These are phyloP conservation scores for Aricia agestis DNA, from an alignment of 1,140 invertebrate species.

Conservation along the genomic window DNA sequence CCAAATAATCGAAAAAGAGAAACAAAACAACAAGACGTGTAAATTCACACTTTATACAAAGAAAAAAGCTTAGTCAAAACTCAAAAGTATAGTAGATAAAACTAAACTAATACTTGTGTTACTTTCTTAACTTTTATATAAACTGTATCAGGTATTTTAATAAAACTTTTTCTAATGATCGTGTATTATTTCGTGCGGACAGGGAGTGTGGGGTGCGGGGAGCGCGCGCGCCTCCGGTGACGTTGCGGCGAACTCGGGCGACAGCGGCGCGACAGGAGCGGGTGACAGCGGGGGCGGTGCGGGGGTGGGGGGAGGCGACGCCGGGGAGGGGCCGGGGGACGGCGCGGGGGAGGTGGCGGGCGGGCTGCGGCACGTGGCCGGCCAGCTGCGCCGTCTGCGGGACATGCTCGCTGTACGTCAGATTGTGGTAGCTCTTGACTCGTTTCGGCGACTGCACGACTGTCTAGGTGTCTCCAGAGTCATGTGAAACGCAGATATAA, in stretches of 20 bases:
- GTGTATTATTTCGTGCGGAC: not conserved
- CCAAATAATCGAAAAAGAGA: too few species aligned
- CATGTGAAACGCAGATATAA: too few species aligned
- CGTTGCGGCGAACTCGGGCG: not conserved
- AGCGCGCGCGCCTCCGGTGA: not conserved
- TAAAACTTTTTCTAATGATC: not conserved
- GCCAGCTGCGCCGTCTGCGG: conserved; percentile 43
- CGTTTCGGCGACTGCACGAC: too few species aligned
- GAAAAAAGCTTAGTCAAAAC: too few species aligned
- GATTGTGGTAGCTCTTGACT: not conserved
- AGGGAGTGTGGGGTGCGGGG: not conserved
- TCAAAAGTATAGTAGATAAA: too few species aligned
- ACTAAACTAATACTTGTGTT: not conserved
- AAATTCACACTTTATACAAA: too few species aligned
- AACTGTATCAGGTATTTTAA: too few species aligned
- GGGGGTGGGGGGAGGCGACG: conserved; percentile 24
- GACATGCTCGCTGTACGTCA: conserved; percentile 46
- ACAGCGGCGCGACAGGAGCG: not conserved
- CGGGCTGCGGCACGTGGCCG: conserved; percentile 46
- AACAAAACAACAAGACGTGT: too few species aligned
- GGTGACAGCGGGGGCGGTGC: conserved; percentile 25
- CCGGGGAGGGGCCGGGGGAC: conserved; percentile 33
- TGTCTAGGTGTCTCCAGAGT: too few species aligned
- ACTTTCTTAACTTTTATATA: not conserved
- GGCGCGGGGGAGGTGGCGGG: conserved; percentile 32